phyloP scores from a whole-genome alignment of 2,888 invertebrate genomes.

The Pinctada fucata region DNA sequence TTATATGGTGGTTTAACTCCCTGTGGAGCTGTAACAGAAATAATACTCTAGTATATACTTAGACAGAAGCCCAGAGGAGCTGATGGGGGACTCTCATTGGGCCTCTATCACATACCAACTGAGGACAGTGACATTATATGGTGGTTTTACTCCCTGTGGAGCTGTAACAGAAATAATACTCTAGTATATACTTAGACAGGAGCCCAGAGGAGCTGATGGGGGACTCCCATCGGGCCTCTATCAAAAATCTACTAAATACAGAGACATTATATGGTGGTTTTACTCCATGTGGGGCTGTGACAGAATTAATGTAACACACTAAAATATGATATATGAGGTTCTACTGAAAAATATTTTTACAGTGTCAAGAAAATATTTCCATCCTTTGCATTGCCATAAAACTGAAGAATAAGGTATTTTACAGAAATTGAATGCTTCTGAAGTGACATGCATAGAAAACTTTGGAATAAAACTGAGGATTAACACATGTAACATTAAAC shows the following conservation, averaged over 20 bases:
- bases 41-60: conserved; percentile 55
- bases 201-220: conserved; percentile 70
- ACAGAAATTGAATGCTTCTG: no score
- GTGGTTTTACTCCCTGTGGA: conserved; percentile 69
- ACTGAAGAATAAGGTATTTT: no score
- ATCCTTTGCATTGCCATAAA: no score
- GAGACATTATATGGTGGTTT: conserved; percentile 59
- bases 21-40: conserved; percentile 64
- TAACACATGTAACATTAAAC: no score
- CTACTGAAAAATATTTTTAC: no score
- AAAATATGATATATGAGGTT: no score
- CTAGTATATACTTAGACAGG: conserved; percentile 64
- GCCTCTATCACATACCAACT: conserved; percentile 66
- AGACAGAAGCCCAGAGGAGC: conserved; percentile 69
- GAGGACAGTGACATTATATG: conserved; percentile 57
- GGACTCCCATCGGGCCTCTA: conserved; percentile 67
- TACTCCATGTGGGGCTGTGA: conserved; percentile 72
- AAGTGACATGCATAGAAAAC: no score
- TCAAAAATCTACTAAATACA: conserved; percentile 62
- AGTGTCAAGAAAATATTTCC: no score
- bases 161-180: conserved; percentile 53
- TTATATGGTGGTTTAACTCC: conserved; percentile 67
- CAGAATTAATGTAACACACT: neutral
- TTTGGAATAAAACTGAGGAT: no score
- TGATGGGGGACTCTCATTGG: conserved; percentile 67